A percentile compares a stretch with the other conserved stretches of the same genome.
Conservation (phyloP, 1,140 invertebrate genomes). For the Hylaeus anthracinus region DNA sequence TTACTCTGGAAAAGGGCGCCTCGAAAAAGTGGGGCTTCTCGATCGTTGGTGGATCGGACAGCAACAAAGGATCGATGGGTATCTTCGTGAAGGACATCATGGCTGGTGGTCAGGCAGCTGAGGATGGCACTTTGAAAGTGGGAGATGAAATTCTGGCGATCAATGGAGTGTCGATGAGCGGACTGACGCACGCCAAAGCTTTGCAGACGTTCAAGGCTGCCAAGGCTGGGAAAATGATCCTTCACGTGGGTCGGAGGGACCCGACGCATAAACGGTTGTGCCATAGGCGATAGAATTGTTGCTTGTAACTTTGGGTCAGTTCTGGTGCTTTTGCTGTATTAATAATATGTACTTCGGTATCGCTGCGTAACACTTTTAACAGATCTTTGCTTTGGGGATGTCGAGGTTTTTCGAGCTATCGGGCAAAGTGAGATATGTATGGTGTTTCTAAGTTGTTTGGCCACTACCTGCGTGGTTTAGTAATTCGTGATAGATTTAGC, state of each 20-base stretch:
- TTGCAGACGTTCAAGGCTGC: conserved; percentile 85
- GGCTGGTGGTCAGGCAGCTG: conserved; percentile 85
- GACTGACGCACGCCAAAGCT: conserved; percentile 85
- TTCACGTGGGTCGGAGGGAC: conserved; percentile 83
- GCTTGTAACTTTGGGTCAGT: conserved; percentile 70
- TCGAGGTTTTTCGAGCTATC: background rate
- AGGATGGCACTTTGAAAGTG: conserved; percentile 83
- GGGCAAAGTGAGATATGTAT: too few relatives aligned
- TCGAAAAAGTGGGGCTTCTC: conserved; percentile 87
- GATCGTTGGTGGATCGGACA: conserved; percentile 88
- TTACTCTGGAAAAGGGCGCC: conserved; percentile 83
- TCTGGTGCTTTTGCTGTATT: conserved; percentile 64
- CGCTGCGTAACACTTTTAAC: background rate
- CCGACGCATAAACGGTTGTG: conserved; percentile 77
- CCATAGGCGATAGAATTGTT: conserved; percentile 56
- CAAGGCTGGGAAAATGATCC: conserved; percentile 84
- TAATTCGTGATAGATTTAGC: too few relatives aligned
- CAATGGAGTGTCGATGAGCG: conserved; percentile 83
- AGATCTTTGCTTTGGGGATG: background rate
- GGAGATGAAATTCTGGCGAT: conserved; percentile 86
- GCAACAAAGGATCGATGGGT: conserved; percentile 85
- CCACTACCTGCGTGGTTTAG: too few relatives aligned
- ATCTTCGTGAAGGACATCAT: conserved; percentile 89
- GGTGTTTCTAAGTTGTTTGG: too few relatives aligned
- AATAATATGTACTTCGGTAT: conserved; percentile 53